Evolutionary conservation across 1,140 invertebrate genomes (phyloP), one percentile per base, ranked within the genome.

Genomic region (Calephelis nemesis): DNA sequence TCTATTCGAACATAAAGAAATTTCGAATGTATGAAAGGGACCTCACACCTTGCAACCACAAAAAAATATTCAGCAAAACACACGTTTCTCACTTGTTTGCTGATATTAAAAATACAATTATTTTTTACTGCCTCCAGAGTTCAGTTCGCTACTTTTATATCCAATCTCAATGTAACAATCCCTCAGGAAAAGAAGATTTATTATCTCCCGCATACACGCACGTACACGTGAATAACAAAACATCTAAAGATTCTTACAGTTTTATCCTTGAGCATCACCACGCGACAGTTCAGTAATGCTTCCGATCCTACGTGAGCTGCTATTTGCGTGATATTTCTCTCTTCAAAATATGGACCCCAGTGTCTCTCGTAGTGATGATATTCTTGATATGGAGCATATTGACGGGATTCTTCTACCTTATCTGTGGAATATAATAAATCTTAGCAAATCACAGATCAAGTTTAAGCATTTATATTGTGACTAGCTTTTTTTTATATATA

Each of bases 201-300:
- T 54, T 54, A 54, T 54, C 52, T 54, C 15, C 11, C 52, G 3
- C 5, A 54, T 30, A 54, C 52, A 54, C 15, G 52, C 52, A 54
- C 52, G 52, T 30, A 19, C 19, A 19, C 9, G 52, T 54, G 52
- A 54, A 54, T 54, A 54, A 54, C 15, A 54, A 54, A 54, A 54
- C 52, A 54, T 12, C 45, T 12, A 67, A n/a, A 62, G n/a, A 10
- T 48, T 71, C 94, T 93, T 89, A 97, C 96, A 80, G 96, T 97
- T 93, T 97, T 97, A 81, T 97, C 96, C 78, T 96, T 96, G 10
- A 97, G 93, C 90, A 97, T 94, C 54, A 96, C 95, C 73, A 97
- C 96, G 75, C 95, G 93, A 87, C 96, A 97, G 79, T 97, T 96
- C 52, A 97, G 93, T 63, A 95, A 94, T 13, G 96, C 95, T 58